phyloP scores from a whole-genome alignment of 2,113 vertebrate species.

The Lucifuga dentata region DNA sequence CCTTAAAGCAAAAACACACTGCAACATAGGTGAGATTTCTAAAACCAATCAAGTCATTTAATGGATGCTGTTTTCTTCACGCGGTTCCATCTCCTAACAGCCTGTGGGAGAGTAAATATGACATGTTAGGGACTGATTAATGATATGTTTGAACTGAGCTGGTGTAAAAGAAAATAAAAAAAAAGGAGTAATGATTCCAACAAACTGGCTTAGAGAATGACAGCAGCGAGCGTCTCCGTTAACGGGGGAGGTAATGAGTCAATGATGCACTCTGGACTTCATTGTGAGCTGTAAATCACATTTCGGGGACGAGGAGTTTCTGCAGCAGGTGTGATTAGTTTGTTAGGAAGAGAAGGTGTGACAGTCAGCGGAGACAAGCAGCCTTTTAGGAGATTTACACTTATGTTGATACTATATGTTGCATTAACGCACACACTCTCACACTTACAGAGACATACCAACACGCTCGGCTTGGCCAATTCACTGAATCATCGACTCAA shows the following conservation, averaged over 20 bases:
- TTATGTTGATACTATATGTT: constrained; percentile 9
- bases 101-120: constrained; percentile 1
- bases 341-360: constrained; percentile 47
- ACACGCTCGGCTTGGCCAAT: too few species aligned
- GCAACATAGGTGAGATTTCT: constrained; percentile 12
- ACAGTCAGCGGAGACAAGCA: constrained; percentile 38
- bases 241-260: constrained; percentile 60
- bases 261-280: constrained; percentile 58
- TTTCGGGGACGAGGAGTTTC: constrained; percentile 40
- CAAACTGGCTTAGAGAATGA: constrained; percentile 44
- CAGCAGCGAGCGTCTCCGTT: constrained; percentile 47
- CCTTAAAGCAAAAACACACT: constrained; percentile 13
- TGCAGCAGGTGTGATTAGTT: constrained; percentile 49
- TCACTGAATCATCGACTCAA: too few species aligned
- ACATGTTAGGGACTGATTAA: constrained; percentile 49
- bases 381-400: not conserved
- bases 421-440: not conserved
- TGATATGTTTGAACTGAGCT: constrained; percentile 36
- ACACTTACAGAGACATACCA: too few species aligned
- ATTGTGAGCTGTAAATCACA: constrained; percentile 68
- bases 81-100: not conserved
- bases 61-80: constrained; percentile 2
- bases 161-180: too few species aligned
- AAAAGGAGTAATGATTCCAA: constrained; percentile 62
- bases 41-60: constrained; percentile 24